Evolutionary conservation across 2,797 vertebrate species (phyloP).

Genomic region (Crocidura indochinensis): DNA sequence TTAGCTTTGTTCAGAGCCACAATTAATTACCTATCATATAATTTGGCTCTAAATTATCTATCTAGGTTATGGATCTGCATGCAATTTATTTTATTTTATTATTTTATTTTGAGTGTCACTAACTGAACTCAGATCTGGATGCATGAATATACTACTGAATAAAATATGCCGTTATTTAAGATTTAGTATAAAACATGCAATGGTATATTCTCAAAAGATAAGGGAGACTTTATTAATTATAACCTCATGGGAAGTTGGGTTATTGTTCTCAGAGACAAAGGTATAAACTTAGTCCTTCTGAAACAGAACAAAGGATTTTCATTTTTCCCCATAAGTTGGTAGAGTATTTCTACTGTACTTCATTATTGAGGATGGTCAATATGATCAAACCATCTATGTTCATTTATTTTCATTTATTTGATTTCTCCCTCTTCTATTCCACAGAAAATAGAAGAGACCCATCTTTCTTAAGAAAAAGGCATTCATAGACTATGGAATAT

Average conservation of each 20-base stretch:
- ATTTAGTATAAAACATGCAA: no score
- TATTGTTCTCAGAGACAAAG: no score
- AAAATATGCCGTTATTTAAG: no score
- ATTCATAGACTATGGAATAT: not conserved
- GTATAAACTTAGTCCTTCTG: not conserved
- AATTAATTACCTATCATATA: not conserved
- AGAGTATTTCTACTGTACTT: not conserved
- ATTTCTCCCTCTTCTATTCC: no score
- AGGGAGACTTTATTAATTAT: not conserved
- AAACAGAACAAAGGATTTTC: not conserved
- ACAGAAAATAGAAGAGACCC: no score
- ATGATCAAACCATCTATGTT: not conserved
- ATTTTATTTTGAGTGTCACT: no score
- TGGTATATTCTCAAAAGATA: no score
- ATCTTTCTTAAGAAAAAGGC: not conserved
- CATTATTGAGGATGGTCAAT: not conserved
- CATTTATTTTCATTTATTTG: not conserved
- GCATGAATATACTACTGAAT: no score
- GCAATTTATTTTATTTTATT: no score
- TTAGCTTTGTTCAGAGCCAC: not conserved
- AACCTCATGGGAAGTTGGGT: no score
- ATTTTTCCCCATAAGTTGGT: not conserved
- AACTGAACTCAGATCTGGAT: no score
- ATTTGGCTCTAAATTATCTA: not conserved
- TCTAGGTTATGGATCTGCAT: not conserved